Percentiles rank a stretch among this genome's conserved stretches.
Conservation (phyloP, 2,797 vertebrate species). For the Craterocephalus amniculus region DNA sequence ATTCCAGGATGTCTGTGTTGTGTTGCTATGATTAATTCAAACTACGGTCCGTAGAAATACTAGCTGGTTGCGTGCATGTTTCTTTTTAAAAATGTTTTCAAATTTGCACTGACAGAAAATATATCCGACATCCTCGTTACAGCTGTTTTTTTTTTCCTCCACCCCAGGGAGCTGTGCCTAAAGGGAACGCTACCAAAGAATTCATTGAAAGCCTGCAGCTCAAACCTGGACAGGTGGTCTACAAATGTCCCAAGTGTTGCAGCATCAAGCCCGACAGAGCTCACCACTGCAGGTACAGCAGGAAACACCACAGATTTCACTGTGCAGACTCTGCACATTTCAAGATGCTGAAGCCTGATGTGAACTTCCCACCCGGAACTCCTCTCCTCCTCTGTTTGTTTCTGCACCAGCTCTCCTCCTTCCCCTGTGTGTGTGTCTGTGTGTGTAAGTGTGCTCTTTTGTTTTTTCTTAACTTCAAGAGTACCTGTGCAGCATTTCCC, state of each 20-base stretch:
- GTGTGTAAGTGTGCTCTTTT: background rate
- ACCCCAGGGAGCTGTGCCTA: constrained; percentile 94
- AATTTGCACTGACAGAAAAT: background rate
- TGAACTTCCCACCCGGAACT: constrained; percentile 7
- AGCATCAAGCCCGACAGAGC: constrained; percentile 98
- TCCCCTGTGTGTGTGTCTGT: constrained; percentile 11
- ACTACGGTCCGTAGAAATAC: background rate
- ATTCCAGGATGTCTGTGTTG: background rate
- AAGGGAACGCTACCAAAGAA: constrained; percentile 98
- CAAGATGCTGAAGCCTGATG: constrained; percentile 34
- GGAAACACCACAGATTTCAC: background rate
- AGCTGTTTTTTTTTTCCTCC: background rate
- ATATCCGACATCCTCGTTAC: background rate
- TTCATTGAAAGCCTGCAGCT: constrained; percentile 98
- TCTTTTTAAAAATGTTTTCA: background rate
- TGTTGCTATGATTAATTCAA: background rate
- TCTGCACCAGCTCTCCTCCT: constrained; percentile 10
- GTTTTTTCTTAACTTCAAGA: constrained; percentile 1
- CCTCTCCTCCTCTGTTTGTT: constrained; percentile 17
- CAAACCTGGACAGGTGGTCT: constrained; percentile 97
- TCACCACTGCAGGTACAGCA: constrained; percentile 85
- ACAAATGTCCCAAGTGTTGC: constrained; percentile 99
- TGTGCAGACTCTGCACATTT: constrained; percentile 13
- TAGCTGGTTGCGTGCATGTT: background rate
- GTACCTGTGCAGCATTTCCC: constrained; percentile 40